These are phyloP conservation scores for Acronicta leporina DNA, from an alignment of 2,888 invertebrate species.

Conservation along the genomic window DNA sequence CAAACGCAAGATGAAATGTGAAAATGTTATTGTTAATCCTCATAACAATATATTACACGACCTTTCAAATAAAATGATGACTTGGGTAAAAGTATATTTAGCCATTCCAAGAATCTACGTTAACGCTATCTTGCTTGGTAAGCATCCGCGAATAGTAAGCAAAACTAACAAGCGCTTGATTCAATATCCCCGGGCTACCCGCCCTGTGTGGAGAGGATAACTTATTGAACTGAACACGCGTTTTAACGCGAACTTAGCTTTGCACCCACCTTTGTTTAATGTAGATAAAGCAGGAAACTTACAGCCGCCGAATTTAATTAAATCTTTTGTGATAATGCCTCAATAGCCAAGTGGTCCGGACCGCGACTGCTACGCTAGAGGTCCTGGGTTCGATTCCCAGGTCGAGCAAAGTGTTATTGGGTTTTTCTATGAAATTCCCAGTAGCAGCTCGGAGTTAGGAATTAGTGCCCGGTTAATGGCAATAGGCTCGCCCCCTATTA, in stretches of 20 bases:
- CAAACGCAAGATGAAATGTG: too few species aligned
- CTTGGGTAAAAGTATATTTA: slow-evolving; percentile 17
- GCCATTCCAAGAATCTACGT: slow-evolving; percentile 2
- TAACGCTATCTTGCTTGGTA: slow-evolving; percentile 20
- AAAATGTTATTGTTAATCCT: not conserved
- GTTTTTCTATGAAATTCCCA: too few species aligned
- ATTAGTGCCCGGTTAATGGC: too few species aligned
- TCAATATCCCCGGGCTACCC: slow-evolving; percentile 45
- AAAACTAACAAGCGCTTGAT: slow-evolving; percentile 50
- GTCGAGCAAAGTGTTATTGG: too few species aligned
- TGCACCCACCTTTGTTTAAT: slow-evolving; percentile 29
- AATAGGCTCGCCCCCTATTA: too few species aligned
- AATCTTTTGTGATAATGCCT: slow-evolving; percentile 5
- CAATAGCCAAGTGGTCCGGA: too few species aligned
- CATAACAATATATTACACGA: not conserved
- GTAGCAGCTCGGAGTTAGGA: too few species aligned
- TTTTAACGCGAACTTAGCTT: slow-evolving; percentile 34
- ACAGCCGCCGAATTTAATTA: slow-evolving; percentile 16
- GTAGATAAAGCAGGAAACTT: slow-evolving; percentile 35
- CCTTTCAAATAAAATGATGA: slow-evolving; percentile 22
- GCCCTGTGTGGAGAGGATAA: slow-evolving; percentile 36
- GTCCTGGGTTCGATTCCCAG: too few species aligned
- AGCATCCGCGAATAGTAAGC: slow-evolving; percentile 40
- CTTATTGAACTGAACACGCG: slow-evolving; percentile 47
- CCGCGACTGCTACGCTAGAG: too few species aligned